These are phyloP conservation scores for Sciurus carolinensis DNA, from an alignment of 2,797 vertebrate genomes.

Conservation along the genomic window DNA sequence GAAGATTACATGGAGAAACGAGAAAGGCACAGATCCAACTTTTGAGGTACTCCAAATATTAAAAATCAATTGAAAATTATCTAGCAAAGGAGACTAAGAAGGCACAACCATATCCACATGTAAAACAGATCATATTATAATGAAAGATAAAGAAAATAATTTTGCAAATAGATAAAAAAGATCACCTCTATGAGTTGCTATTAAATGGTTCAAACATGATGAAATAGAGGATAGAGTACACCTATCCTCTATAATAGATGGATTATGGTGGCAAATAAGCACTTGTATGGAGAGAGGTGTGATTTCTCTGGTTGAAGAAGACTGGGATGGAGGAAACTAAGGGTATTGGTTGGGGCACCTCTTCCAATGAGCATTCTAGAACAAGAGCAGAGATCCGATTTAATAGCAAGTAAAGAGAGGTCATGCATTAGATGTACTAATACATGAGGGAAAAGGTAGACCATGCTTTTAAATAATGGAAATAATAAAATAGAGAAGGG, in stretches of 20 bases:
- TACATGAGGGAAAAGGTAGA: not conserved
- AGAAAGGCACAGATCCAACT: fast-evolving
- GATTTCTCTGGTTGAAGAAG: too few relatives aligned
- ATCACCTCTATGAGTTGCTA: not conserved
- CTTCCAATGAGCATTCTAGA: not conserved
- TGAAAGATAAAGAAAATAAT: not conserved
- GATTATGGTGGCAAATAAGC: not conserved
- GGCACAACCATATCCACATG: not conserved
- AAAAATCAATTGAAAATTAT: not conserved
- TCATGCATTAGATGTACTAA: not conserved
- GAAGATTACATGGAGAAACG: not conserved
- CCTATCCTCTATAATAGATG: too few relatives aligned
- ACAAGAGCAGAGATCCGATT: not conserved
- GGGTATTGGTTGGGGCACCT: not conserved
- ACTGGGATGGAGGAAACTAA: not conserved
- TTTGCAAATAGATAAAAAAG: not conserved
- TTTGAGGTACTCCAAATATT: not conserved
- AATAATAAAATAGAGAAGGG: not conserved
- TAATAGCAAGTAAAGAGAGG: not conserved
- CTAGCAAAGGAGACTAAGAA: not conserved
- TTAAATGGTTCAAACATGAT: not conserved
- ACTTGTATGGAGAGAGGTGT: fast-evolving
- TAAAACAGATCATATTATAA: not conserved
- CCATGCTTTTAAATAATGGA: not conserved
- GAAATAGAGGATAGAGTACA: not conserved